Evolutionary conservation across 2,888 invertebrate species (phyloP).

Genomic region (Melipona beecheii): DNA sequence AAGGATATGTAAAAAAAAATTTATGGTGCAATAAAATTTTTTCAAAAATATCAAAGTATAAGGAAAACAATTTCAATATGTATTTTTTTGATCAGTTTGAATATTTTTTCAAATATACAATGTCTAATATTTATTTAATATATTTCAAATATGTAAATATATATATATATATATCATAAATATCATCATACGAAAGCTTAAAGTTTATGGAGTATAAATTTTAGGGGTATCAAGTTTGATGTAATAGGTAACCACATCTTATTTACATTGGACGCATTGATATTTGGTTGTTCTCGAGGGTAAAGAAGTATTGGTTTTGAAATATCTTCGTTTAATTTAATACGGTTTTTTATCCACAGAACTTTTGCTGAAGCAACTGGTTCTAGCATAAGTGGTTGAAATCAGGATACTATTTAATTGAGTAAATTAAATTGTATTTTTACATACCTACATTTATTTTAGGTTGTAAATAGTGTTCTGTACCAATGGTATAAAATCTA

Average conservation of each 20-base stretch:
- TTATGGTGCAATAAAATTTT: conserved; percentile 42
- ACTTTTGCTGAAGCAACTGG: conserved; percentile 55
- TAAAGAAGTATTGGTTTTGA: conserved; percentile 49
- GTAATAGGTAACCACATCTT: conserved; percentile 59
- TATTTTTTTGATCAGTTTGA: conserved; percentile 10
- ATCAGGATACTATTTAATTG: not conserved
- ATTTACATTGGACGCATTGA: conserved; percentile 48
- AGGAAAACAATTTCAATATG: conserved; percentile 7
- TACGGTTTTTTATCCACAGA: conserved; percentile 57
- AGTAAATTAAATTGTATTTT: not conserved
- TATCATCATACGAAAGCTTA: not conserved
- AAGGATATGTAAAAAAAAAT: conserved; percentile 40
- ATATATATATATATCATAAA: not conserved
- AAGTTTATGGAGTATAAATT: conserved; percentile 39
- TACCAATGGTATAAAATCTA: conserved; percentile 33
- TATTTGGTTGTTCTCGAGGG: conserved; percentile 16
- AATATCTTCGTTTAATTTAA: conserved; percentile 50
- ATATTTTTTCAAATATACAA: conserved; percentile 12
- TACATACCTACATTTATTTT: conserved; percentile 37
- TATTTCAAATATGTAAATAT: conserved; percentile 6
- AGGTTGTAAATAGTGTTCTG: conserved; percentile 16
- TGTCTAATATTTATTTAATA: conserved; percentile 10
- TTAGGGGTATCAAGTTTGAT: conserved; percentile 54
- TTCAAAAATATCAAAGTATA: conserved; percentile 40
- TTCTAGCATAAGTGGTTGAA: conserved; percentile 39